A percentile compares a stretch with the other conserved stretches of the same genome.
phyloP scores from a whole-genome alignment of 2,797 vertebrate genomes.

The Poecilia picta region DNA sequence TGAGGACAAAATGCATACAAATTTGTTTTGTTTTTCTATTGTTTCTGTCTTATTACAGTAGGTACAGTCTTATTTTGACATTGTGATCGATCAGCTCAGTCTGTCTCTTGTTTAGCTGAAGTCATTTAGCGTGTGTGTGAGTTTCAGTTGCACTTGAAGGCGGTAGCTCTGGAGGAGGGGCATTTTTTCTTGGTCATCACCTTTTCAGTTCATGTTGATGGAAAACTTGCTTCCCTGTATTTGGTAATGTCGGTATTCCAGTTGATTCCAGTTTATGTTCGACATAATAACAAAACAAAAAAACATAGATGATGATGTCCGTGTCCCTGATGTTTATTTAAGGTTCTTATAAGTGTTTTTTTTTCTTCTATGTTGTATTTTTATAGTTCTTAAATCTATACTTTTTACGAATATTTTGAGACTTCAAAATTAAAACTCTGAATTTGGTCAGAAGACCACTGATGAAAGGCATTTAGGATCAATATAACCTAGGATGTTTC shows the following conservation, averaged over 20 bases:
- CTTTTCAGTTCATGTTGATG: neutral
- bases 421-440: neutral
- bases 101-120: neutral
- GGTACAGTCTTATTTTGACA: neutral
- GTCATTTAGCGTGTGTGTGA: neutral
- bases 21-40: too few species aligned
- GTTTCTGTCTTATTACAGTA: too few species aligned
- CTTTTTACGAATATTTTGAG: neutral
- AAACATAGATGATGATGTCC: neutral
- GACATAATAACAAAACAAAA: neutral
- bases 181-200: neutral
- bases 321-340: neutral
- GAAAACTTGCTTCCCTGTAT: neutral
- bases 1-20: too few species aligned
- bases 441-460: constrained; percentile 12
- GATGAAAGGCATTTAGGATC: neutral
- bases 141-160: neutral
- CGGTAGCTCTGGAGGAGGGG: neutral
- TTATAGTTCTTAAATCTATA: neutral
- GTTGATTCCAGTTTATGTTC: neutral
- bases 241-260: neutral
- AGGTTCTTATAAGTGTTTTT: neutral
- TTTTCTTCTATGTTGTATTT: neutral
- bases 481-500: neutral
- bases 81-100: neutral